Conservation (phyloP, 2,888 invertebrate genomes). For the Listrodromus nycthemerus region DNA sequence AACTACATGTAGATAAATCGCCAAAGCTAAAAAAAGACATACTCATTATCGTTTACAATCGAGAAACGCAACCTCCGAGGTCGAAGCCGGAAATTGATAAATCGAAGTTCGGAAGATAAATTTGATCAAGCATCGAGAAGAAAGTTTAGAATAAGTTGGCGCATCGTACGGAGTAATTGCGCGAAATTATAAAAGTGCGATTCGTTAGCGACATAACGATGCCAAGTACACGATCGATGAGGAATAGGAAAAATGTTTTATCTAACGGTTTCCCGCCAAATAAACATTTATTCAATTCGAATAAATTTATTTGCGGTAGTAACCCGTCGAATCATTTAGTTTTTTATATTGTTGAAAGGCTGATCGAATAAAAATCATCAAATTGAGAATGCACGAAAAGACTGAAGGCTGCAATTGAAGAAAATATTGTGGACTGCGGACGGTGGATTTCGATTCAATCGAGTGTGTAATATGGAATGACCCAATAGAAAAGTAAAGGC, state of each 20-base stretch:
- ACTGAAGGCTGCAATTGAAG: constrained; percentile 64
- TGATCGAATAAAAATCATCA: constrained; percentile 25
- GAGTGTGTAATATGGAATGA: constrained; percentile 20
- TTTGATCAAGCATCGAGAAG: constrained; percentile 11
- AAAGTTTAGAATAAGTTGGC: not conserved
- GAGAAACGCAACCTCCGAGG: constrained; percentile 8
- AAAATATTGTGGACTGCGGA: constrained; percentile 54
- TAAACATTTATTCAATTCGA: not conserved
- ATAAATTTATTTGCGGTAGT: not conserved
- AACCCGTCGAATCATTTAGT: not conserved
- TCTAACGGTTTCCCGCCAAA: not conserved
- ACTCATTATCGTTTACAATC: constrained; percentile 55
- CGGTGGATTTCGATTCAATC: constrained; percentile 44
- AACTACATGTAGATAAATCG: constrained; percentile 54
- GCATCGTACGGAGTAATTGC: not conserved
- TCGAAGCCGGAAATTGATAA: constrained; percentile 15
- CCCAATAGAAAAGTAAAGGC: constrained; percentile 1
- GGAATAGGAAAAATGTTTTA: not conserved
- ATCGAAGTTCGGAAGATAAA: not conserved
- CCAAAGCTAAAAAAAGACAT: constrained; percentile 46
- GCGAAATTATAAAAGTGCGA: not conserved
- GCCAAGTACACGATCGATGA: not conserved
- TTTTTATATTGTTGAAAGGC: not conserved
- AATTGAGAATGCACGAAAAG: constrained; percentile 60
- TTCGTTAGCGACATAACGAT: not conserved